Conservation (phyloP, 2,888 invertebrate genomes). For the Amphipoea oculea region DNA sequence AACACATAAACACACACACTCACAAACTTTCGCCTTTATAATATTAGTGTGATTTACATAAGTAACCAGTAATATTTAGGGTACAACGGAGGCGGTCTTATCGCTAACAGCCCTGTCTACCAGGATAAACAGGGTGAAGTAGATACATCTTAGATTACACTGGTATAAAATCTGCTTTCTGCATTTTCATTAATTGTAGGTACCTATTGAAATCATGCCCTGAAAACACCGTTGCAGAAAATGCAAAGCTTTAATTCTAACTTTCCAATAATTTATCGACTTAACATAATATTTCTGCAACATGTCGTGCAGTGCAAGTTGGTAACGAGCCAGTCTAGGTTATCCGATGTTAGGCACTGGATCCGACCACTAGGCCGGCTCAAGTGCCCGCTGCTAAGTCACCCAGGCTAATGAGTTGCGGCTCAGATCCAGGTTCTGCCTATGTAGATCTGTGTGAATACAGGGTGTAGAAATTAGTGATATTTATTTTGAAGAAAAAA, state of each 20-base stretch:
- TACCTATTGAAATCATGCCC: neutral
- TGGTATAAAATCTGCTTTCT: neutral
- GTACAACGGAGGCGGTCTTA: neutral
- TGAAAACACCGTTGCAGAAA: neutral
- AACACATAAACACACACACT: no score
- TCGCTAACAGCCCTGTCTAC: neutral
- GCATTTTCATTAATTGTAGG: neutral
- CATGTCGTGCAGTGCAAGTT: neutral
- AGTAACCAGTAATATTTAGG: neutral
- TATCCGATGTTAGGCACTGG: constrained; percentile 34
- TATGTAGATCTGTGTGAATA: neutral
- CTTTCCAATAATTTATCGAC: neutral
- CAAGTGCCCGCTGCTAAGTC: constrained; percentile 57
- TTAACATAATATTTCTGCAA: constrained; percentile 4
- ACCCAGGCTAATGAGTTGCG: constrained; percentile 63
- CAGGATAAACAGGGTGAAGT: neutral
- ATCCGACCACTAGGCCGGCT: constrained; percentile 34
- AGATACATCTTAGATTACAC: neutral
- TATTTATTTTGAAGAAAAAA: neutral
- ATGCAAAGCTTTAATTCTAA: neutral
- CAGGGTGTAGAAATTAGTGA: neutral
- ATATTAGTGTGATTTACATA: neutral
- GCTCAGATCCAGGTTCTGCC: constrained; percentile 10
- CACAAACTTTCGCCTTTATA: no score
- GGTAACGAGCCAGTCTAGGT: constrained; percentile 24